Conservation (phyloP, 2,113 vertebrate genomes). For the Syngnathus floridae region DNA sequence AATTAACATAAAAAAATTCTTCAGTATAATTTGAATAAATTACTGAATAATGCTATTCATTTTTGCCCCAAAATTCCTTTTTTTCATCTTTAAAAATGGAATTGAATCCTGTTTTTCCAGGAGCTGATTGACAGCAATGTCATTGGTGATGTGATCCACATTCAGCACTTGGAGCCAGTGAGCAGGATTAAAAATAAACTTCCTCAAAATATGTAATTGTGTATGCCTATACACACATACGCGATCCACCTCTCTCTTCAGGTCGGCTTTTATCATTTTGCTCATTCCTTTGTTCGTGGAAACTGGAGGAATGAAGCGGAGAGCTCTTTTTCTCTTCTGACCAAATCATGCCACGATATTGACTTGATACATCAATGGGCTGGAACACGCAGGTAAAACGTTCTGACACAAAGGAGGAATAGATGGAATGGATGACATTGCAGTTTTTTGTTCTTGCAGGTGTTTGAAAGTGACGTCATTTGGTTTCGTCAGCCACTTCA, state of each 20-base stretch:
- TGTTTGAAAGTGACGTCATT: constrained; percentile 81
- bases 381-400: constrained; percentile 68
- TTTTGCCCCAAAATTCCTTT: neutral
- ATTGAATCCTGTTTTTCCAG: constrained; percentile 39
- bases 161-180: constrained; percentile 81
- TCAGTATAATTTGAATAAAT: too few relatives aligned
- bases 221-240: neutral
- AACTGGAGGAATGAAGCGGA: constrained; percentile 79
- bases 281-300: constrained; percentile 80
- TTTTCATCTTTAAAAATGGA: neutral
- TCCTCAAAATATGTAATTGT: neutral
- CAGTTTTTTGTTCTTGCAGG: constrained; percentile 51
- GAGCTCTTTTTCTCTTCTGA: constrained; percentile 76
- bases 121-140: constrained; percentile 69
- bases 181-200: constrained; percentile 17
- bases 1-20: too few relatives aligned
- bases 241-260: constrained; percentile 35
- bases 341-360: constrained; percentile 80
- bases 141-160: constrained; percentile 76
- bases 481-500: constrained; percentile 76
- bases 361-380: constrained; percentile 80
- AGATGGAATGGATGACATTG: constrained; percentile 1
- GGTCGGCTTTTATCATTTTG: constrained; percentile 80
- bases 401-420: neutral
- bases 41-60: neutral